Base-by-base conservation (phyloP, 2,888 invertebrate genomes). In the Mesochorus sp. region DNA sequence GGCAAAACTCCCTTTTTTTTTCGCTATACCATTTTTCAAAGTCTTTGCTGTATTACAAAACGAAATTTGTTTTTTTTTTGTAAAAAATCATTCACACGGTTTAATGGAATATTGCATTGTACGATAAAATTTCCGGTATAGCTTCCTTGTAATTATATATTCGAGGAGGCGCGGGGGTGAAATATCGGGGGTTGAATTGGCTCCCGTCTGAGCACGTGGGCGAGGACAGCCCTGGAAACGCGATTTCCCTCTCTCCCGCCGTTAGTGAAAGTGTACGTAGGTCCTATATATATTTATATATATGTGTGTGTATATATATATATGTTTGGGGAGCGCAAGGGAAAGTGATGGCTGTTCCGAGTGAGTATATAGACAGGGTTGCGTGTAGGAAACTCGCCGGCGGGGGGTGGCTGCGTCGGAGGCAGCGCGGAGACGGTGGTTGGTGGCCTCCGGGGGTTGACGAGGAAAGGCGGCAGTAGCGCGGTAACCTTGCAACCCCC, bases 401-500 rank as follows among this genome's bases (percentile, higher is more conserved):
- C n/a, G n/a, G n/a, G 71, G 62, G 77, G 75, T 59, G n/a, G n/a
- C n/a, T 67, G 74, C 62, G 75, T 59, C 68, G 73, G 75, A 55
- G 76, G 78, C 59, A 76, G 61, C 37, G 70, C 66, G 75, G 76
- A 67, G 79, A 73, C 79, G 81, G 81, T 67, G 76, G 82, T 80
- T 81, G 80, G 76, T 67, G 76, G 79, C 76, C 79, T 51, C 59
- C 77, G 80, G 75, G 66, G 77, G 82, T 67, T 57, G 62, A 31
- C 26, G 66, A 64, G 77, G 77, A 80, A 76, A 76, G 82, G 81
- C 76, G 84, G 81, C 81, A 87, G 88, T 88, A 88, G 89, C 89
- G n/a, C n/a, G 86, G 87, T 89, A 90, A 89, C 89, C 90, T 90
- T 90, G 89, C 90, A 90, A 88, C 87, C 87, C 87, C 86, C 88